Base-by-base conservation (phyloP, 2,888 invertebrate species). In the Sclerodermus sp. region DNA sequence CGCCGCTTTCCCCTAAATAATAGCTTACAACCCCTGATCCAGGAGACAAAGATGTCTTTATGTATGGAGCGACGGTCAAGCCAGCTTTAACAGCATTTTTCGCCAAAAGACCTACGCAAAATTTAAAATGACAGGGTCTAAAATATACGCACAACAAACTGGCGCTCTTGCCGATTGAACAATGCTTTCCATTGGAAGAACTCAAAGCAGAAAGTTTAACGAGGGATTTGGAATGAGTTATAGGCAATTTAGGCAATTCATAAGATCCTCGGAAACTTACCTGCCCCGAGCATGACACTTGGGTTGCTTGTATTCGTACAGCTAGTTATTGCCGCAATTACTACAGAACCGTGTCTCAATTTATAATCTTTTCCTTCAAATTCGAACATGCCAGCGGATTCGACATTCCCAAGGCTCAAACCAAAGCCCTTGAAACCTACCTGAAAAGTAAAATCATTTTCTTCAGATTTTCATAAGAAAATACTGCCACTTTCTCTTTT, bases 231-330 rank as follows among this genome's bases (percentile, higher is more conserved):
- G n/a, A n/a, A n/a, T n/a, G n/a, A n/a, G n/a, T n/a, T n/a, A n/a
- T n/a, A n/a, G n/a, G n/a, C n/a, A n/a, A n/a, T n/a, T n/a, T n/a
- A n/a, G n/a, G n/a, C n/a, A n/a, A n/a, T n/a, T n/a, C n/a, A n/a
- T n/a, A n/a, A n/a, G n/a, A n/a, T n/a, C n/a, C n/a, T n/a, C n/a
- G n/a, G n/a, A n/a, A n/a, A n/a, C 68, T 64, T 74, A 85, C 94
- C 95, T 62, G 98, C 97, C 32, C 96, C 97, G 14, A 98, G 82
- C 97, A 98, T 98, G 5, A 98, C 98, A 61, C 95, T 95, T 0
- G 98, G 97, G 78, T 98, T 98, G 66, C 93, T 93, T 0, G 98
- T 98, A 76, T 99, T 99, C 46, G 98, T 98, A 78, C 98, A 99
- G 17, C 94, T 95, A 1, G 98, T 98, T 66, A 98, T 97, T 45